These are phyloP conservation scores for Eciton burchellii DNA, from an alignment of 1,140 invertebrate genomes.

Conservation along the genomic window DNA sequence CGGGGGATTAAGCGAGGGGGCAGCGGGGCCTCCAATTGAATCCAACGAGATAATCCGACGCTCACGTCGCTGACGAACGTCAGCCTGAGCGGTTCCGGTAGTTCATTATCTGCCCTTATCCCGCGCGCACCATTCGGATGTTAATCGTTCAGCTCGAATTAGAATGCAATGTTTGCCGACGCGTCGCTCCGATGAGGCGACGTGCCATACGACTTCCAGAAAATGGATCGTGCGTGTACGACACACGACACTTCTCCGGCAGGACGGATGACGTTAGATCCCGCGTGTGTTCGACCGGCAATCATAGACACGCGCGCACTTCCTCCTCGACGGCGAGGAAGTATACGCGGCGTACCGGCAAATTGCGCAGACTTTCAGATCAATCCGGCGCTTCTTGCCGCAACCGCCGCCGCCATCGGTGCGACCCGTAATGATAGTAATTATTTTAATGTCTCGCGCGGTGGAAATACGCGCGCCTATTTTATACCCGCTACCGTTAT, in stretches of 20 bases:
- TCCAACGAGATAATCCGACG: not conserved
- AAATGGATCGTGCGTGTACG: constrained; percentile 42
- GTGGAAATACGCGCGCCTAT: constrained; percentile 29
- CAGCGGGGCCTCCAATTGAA: not conserved
- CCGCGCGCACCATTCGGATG: not conserved
- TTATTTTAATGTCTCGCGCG: constrained; percentile 52
- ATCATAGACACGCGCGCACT: constrained; percentile 53
- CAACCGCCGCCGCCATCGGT: not conserved
- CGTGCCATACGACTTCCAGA: constrained; percentile 6
- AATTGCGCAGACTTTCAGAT: constrained; percentile 62
- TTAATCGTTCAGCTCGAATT: constrained; percentile 18
- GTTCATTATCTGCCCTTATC: not conserved
- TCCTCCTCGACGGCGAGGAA: constrained; percentile 21
- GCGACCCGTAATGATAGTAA: constrained; percentile 51
- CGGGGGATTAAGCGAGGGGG: not conserved
- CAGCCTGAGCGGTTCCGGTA: not conserved
- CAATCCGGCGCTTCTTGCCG: constrained; percentile 38
- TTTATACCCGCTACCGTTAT: constrained; percentile 47
- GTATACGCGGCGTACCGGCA: constrained; percentile 34
- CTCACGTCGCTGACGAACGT: not conserved
- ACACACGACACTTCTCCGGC: constrained; percentile 33
- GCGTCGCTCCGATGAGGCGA: not conserved
- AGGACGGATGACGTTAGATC: constrained; percentile 40
- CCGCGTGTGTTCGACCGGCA: constrained; percentile 44
- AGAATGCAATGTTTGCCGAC: not conserved